These are phyloP conservation scores for Cheilosia pagana DNA, from an alignment of 2,888 invertebrate species.

Conservation along the genomic window DNA sequence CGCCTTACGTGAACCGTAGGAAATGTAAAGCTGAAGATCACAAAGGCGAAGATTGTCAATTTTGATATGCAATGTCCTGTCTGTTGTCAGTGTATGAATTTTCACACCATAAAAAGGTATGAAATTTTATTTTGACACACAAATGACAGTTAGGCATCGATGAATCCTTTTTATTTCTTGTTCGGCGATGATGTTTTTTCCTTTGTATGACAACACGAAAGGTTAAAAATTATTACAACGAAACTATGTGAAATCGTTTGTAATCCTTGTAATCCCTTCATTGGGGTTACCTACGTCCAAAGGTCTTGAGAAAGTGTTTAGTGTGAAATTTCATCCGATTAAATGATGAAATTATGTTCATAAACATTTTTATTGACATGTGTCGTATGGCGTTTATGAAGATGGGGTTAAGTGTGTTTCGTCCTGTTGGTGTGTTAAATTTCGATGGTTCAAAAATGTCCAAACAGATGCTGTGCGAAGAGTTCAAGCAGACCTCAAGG, in stretches of 20 bases:
- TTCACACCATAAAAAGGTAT: slow-evolving; percentile 45
- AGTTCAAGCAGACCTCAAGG: too few relatives aligned
- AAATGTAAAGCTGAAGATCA: not conserved
- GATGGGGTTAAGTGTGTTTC: slow-evolving; percentile 1
- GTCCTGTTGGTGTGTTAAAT: too few relatives aligned
- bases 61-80: slow-evolving; percentile 42
- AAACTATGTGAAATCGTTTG: slow-evolving; percentile 20
- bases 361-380: slow-evolving; percentile 51
- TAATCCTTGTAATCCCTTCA: slow-evolving; percentile 51
- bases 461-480: too few relatives aligned
- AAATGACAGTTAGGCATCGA: slow-evolving; percentile 45
- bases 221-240: slow-evolving; percentile 9
- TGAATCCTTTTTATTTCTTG: slow-evolving; percentile 23
- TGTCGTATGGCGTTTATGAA: slow-evolving; percentile 18
- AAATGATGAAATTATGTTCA: slow-evolving; percentile 42
- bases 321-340: slow-evolving; percentile 56
- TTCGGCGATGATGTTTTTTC: slow-evolving; percentile 1
- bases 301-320: slow-evolving; percentile 45
- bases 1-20: slow-evolving; percentile 14
- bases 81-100: not conserved
- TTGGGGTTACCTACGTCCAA: not conserved
- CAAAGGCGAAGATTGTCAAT: slow-evolving; percentile 16
- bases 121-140: slow-evolving; percentile 36
- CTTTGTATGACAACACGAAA: not conserved
- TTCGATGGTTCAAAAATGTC: too few relatives aligned